phyloP scores from a whole-genome alignment of 2,888 invertebrate species.

The Iphiclides podalirius region DNA sequence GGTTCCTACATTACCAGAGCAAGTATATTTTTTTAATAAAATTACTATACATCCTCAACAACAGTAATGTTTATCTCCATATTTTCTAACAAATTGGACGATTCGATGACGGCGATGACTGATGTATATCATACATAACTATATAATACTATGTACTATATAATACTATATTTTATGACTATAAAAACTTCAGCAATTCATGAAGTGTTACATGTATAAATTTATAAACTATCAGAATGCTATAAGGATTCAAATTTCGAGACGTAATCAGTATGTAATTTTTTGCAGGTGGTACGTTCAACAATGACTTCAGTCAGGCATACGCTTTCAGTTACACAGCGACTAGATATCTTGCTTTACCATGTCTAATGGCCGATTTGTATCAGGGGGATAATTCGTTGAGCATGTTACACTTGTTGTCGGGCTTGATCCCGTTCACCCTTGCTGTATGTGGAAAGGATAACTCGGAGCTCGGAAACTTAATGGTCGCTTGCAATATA shows the following conservation, averaged over 20 bases:
- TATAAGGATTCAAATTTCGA: too few species aligned
- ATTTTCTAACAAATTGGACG: too few species aligned
- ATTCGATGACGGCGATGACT: too few species aligned
- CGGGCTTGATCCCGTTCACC: conserved; percentile 58
- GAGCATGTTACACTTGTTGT: conserved; percentile 48
- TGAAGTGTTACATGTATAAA: too few species aligned
- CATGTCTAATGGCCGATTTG: conserved; percentile 62
- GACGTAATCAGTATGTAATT: too few species aligned
- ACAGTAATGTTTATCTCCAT: too few species aligned
- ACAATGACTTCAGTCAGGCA: conserved; percentile 46
- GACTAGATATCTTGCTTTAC: conserved; percentile 53
- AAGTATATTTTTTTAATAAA: conserved; percentile 30
- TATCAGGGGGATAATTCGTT: conserved; percentile 41
- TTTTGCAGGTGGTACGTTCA: conserved; percentile 48
- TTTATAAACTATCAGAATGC: too few species aligned
- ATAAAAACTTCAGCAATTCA: too few species aligned
- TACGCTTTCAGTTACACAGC: conserved; percentile 53
- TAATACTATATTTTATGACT: too few species aligned
- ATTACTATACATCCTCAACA: too few species aligned
- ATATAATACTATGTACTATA: too few species aligned
- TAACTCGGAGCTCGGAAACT: conserved; percentile 46
- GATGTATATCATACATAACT: too few species aligned
- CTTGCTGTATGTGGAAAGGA: conserved; percentile 51
- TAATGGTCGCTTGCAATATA: conserved; percentile 54
- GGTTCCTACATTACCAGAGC: conserved; percentile 60